phyloP scores from a whole-genome alignment of 2,113 vertebrate genomes.

The Boleophthalmus pectinirostris region DNA sequence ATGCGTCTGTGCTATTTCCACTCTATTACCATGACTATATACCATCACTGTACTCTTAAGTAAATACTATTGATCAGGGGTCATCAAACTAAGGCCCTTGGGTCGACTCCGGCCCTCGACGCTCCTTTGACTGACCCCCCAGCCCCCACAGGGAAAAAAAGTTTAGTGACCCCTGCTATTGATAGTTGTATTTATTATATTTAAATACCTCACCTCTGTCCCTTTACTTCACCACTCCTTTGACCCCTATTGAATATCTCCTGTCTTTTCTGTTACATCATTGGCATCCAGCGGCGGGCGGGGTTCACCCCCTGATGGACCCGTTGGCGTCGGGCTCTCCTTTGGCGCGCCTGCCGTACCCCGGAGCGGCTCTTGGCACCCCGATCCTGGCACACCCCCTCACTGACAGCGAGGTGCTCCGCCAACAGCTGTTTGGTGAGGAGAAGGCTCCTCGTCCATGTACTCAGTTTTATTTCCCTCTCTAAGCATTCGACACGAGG shows the following conservation, averaged over 20 bases:
- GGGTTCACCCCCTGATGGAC: constrained; percentile 98
- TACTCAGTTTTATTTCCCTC: constrained; percentile 68
- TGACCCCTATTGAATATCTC: constrained; percentile 74
- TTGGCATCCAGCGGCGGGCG: constrained; percentile 88
- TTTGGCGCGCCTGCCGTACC: constrained; percentile 95
- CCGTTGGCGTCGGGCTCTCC: constrained; percentile 95
- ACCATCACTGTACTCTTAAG: no score
- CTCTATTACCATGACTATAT: no score
- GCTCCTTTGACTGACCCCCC: no score
- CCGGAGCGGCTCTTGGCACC: constrained; percentile 90
- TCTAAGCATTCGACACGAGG: constrained; percentile 49
- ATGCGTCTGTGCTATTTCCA: no score
- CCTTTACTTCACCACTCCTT: constrained; percentile 21
- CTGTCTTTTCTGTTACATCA: constrained; percentile 79
- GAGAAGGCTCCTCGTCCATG: constrained; percentile 74
- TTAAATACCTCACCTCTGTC: not conserved
- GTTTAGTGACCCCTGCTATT: no score
- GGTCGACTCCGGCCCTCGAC: no score
- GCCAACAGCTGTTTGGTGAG: constrained; percentile 99
- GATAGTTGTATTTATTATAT: no score
- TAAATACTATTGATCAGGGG: no score
- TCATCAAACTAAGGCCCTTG: no score
- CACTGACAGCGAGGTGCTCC: constrained; percentile 97
- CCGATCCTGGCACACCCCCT: constrained; percentile 96
- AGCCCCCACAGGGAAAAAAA: no score